A percentile compares a stretch with the other conserved stretches of the same genome.
Evolutionary conservation across 2,113 vertebrate species (phyloP).

Genomic region (Lucifuga dentata): DNA sequence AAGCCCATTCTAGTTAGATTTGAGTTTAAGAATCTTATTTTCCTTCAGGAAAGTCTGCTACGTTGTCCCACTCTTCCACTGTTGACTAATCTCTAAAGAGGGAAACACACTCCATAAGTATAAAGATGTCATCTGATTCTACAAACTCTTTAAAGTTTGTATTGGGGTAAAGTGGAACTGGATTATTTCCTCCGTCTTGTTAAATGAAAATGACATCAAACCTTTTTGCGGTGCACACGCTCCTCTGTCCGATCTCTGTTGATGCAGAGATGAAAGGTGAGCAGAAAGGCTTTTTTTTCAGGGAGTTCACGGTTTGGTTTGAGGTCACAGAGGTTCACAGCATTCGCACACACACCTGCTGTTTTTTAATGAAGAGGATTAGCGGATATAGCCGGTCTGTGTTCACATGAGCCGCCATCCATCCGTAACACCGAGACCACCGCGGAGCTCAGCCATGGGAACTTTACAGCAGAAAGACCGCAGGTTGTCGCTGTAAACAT

Average conservation of each 20-base stretch:
- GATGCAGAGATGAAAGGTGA: conserved; percentile 47
- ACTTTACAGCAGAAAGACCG: conserved; percentile 22
- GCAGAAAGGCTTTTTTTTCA: conserved; percentile 37
- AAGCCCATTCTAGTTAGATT: too few relatives aligned
- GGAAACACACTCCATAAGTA: too few relatives aligned
- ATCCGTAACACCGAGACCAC: conserved; percentile 44
- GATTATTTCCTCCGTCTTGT: too few relatives aligned
- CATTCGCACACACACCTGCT: conserved; percentile 80
- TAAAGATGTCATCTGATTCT: too few relatives aligned
- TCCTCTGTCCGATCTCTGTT: conserved; percentile 28
- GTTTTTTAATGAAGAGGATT: conserved; percentile 79
- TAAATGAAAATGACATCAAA: too few relatives aligned
- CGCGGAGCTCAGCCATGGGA: conserved; percentile 28
- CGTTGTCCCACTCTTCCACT: too few relatives aligned
- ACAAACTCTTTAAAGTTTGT: too few relatives aligned
- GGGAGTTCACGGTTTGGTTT: conserved; percentile 51
- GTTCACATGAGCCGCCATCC: conserved; percentile 40
- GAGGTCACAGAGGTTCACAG: conserved; percentile 51
- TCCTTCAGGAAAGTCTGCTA: too few relatives aligned
- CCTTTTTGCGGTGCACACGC: not conserved
- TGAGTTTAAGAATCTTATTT: too few relatives aligned
- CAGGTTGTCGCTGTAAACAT: conserved; percentile 13
- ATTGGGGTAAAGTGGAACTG: too few relatives aligned
- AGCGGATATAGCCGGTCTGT: conserved; percentile 42
- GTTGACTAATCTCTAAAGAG: too few relatives aligned